These are phyloP conservation scores for Todiramphus chloris DNA, from an alignment of 2,113 vertebrate genomes.

Conservation along the genomic window DNA sequence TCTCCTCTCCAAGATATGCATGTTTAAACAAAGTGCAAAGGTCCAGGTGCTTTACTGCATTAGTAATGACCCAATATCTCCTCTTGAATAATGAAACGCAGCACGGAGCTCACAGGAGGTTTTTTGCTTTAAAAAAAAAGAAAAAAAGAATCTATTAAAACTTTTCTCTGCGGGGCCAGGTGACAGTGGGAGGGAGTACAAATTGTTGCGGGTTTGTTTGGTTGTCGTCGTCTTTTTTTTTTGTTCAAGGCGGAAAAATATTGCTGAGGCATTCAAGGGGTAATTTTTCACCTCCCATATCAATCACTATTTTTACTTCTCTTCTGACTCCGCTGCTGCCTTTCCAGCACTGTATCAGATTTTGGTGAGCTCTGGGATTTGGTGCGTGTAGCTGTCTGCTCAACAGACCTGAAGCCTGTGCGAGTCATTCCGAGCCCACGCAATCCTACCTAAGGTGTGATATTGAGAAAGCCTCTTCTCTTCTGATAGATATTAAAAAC, in stretches of 20 bases:
- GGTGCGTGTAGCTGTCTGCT: background rate
- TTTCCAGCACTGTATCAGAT: background rate
- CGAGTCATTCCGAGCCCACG: background rate
- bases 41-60: conserved; percentile 39
- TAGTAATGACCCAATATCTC: conserved; percentile 2
- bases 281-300: background rate
- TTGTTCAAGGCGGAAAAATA: background rate
- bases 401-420: background rate
- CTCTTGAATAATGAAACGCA: background rate
- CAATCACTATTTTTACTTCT: background rate
- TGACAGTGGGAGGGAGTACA: background rate
- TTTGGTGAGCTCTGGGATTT: background rate
- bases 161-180: background rate
- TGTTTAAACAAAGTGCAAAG: conserved; percentile 50
- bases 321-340: background rate
- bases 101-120: background rate
- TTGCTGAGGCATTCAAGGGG: background rate
- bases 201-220: background rate
- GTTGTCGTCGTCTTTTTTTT: background rate
- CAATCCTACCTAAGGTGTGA: background rate
- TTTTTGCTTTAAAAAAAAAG: no score
- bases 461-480: background rate
- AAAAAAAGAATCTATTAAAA: background rate
- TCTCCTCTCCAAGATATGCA: conserved; percentile 1
- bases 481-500: background rate